A percentile compares a stretch with the other conserved stretches of the same genome.
Evolutionary conservation across 1,140 invertebrate genomes (phyloP).

Genomic region (Drosophila prosaltans): DNA sequence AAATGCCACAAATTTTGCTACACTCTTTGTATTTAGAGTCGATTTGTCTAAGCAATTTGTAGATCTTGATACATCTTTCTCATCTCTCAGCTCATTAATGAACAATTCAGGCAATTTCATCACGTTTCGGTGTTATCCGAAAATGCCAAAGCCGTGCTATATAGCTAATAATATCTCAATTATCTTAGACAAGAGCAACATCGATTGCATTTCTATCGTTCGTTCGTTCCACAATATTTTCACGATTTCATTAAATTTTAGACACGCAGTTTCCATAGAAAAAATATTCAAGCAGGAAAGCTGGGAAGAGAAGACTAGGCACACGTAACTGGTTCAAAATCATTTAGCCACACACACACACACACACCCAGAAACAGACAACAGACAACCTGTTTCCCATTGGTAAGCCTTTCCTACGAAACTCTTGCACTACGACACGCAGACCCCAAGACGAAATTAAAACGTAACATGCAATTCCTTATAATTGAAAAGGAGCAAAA

Average conservation of each 20-base stretch:
- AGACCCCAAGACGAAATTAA: slow-evolving; percentile 69
- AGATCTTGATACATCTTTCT: slow-evolving; percentile 17
- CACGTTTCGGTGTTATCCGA: slow-evolving; percentile 57
- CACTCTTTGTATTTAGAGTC: slow-evolving; percentile 6
- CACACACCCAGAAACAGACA: no score
- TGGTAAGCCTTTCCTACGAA: slow-evolving; percentile 24
- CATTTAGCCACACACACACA: slow-evolving; percentile 46
- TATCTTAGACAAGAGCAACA: slow-evolving; percentile 50
- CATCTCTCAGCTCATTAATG: slow-evolving; percentile 58
- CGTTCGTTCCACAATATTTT: slow-evolving; percentile 47
- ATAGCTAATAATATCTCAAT: slow-evolving; percentile 73
- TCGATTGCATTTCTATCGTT: slow-evolving; percentile 56
- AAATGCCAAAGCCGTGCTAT: slow-evolving; percentile 61
- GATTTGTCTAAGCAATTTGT: slow-evolving; percentile 38
- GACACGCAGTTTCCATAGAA: slow-evolving; percentile 76
- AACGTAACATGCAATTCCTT: slow-evolving; percentile 78
- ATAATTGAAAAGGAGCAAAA: slow-evolving; percentile 67
- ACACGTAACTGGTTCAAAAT: slow-evolving; percentile 76
- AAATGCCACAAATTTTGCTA: no score
- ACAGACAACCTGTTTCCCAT: slow-evolving; percentile 54
- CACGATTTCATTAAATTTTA: slow-evolving; percentile 79
- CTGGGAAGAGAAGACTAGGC: slow-evolving; percentile 14
- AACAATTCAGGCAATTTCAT: slow-evolving; percentile 63
- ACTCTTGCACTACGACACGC: slow-evolving; percentile 66
- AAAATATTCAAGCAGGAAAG: slow-evolving; percentile 15